A percentile compares a stretch with the other conserved stretches of the same genome.
phyloP scores from a whole-genome alignment of 1,140 invertebrate genomes.

The Pseudomyrmex sp. region DNA sequence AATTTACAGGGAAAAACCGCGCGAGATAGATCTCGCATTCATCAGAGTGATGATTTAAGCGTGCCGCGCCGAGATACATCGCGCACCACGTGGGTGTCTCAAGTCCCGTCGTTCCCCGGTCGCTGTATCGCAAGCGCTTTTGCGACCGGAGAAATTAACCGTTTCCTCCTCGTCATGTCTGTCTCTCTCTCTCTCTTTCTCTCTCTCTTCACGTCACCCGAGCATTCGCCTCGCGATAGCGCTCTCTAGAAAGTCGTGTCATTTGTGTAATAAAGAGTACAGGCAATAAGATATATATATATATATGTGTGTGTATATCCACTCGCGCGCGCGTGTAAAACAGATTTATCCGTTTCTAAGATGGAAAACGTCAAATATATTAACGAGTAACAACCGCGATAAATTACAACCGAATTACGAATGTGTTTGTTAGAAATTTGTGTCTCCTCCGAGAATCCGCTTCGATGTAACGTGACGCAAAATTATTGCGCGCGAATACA shows the following conservation, averaged over 20 bases:
- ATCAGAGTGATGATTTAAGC: constrained; percentile 73
- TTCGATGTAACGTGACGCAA: too few relatives aligned
- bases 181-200: too few relatives aligned
- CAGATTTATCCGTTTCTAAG: background rate
- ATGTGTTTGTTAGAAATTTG: too few relatives aligned
- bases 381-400: too few relatives aligned
- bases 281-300: background rate
- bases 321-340: too few relatives aligned
- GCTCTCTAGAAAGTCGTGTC: background rate
- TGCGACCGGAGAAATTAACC: constrained; percentile 36
- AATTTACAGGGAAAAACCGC: constrained; percentile 73
- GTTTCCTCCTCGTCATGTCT: constrained; percentile 2
- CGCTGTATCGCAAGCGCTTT: background rate
- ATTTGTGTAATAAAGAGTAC: background rate
- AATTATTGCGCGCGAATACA: too few relatives aligned
- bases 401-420: too few relatives aligned
- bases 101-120: background rate
- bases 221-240: background rate
- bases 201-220: too few relatives aligned
- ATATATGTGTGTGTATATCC: background rate
- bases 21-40: constrained; percentile 75
- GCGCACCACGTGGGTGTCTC: constrained; percentile 61
- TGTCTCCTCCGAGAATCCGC: too few relatives aligned
- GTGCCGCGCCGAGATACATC: constrained; percentile 35
- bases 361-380: too few relatives aligned